These are phyloP conservation scores for Echeneis naucrates DNA, from an alignment of 2,797 vertebrate species.

Conservation along the genomic window DNA sequence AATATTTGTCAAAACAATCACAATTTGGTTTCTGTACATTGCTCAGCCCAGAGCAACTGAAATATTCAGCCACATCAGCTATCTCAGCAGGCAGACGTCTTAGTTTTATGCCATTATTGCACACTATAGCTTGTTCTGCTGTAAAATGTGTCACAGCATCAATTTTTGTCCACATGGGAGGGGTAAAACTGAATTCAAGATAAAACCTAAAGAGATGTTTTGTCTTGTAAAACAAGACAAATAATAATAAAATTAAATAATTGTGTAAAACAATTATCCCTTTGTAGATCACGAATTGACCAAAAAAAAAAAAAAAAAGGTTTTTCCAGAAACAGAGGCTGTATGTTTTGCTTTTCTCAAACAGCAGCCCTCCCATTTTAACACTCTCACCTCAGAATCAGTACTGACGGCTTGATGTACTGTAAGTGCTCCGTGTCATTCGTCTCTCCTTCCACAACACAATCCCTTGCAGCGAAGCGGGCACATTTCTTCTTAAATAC, in stretches of 20 bases:
- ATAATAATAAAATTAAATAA: no score
- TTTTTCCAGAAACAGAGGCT: background rate
- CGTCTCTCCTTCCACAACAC: conserved; percentile 3
- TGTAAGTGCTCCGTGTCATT: background rate
- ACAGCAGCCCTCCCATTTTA: background rate
- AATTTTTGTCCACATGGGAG: conserved; percentile 37
- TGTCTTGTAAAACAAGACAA: no score
- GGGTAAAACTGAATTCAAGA: conserved; percentile 2
- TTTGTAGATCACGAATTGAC: conserved; percentile 8
- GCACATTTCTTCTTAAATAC: background rate
- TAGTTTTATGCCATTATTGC: conserved; percentile 29
- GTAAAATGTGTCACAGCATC: conserved; percentile 31
- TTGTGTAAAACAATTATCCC: background rate
- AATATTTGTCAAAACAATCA: no score
- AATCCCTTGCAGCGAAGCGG: conserved; percentile 4
- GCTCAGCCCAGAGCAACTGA: background rate
- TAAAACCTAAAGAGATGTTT: no score
- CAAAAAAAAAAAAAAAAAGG: background rate
- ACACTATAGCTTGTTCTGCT: background rate
- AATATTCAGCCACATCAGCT: background rate
- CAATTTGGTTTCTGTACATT: no score
- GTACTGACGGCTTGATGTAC: conserved; percentile 28
- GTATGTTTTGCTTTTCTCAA: no score
- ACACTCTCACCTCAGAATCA: conserved; percentile 1
- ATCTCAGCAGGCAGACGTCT: conserved; percentile 2